Evolutionary conservation across 2,113 vertebrate species (phyloP).

Genomic region (Crotalus helleri): DNA sequence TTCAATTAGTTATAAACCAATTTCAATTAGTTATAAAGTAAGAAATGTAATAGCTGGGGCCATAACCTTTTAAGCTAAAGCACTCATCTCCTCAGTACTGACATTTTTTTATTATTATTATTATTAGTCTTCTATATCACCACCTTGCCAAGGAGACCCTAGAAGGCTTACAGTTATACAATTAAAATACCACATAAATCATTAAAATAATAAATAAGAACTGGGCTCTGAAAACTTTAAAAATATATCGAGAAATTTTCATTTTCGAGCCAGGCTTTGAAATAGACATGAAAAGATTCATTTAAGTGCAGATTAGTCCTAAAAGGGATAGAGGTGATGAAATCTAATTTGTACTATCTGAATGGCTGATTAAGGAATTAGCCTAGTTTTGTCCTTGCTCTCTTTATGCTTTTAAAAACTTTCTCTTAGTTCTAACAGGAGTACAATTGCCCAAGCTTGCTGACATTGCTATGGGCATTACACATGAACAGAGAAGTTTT

Average conservation of each 20-base stretch:
- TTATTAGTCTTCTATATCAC: background rate
- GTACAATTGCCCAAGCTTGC: background rate
- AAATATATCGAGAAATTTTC: background rate
- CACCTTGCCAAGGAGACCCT: background rate
- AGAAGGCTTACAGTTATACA: background rate
- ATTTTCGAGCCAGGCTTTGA: background rate
- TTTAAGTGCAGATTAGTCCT: background rate
- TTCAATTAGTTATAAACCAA: background rate
- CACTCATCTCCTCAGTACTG: background rate
- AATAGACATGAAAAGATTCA: background rate
- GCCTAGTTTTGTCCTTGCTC: background rate
- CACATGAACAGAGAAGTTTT: background rate
- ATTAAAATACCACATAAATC: background rate
- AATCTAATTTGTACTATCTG: background rate
- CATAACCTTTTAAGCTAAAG: background rate
- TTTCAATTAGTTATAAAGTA: background rate
- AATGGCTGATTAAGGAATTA: background rate
- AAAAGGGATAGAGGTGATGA: background rate
- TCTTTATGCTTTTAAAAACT: background rate
- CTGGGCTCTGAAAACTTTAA: background rate
- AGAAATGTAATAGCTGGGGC: background rate
- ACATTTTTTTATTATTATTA: background rate
- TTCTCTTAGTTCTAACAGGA: background rate
- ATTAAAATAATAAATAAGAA: background rate
- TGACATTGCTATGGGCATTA: background rate